Percentiles rank a stretch among this genome's conserved stretches.
These are phyloP conservation scores for Samia ricini DNA, from an alignment of 1,140 invertebrate species.

Conservation along the genomic window DNA sequence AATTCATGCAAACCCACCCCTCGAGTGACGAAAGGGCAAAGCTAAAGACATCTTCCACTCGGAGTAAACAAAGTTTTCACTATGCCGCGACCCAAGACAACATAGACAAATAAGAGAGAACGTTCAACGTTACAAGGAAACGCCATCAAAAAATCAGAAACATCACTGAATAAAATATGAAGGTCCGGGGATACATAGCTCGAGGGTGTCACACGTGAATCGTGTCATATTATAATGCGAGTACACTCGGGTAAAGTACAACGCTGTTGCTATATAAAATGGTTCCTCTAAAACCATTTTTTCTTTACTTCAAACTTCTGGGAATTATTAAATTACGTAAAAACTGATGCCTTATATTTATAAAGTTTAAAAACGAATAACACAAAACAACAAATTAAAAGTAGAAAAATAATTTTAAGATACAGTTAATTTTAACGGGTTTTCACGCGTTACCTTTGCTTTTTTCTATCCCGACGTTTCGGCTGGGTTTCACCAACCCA, in stretches of 20 bases:
- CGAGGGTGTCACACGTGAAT: neutral
- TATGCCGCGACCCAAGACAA: neutral
- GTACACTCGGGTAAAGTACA: neutral
- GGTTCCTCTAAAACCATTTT: neutral
- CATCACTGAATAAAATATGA: conserved; percentile 30
- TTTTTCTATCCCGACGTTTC: too few species aligned
- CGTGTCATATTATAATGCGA: neutral
- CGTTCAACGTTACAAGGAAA: conserved; percentile 29
- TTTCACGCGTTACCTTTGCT: too few species aligned
- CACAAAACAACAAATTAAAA: too few species aligned
- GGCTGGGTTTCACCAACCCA: too few species aligned
- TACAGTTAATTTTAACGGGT: too few species aligned
- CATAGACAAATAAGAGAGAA: conserved; percentile 17
- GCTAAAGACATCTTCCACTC: neutral
- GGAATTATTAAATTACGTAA: too few species aligned
- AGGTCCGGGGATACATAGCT: conserved; percentile 13
- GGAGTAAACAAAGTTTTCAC: neutral
- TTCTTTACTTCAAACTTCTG: neutral
- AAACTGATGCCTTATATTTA: too few species aligned
- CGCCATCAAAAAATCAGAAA: conserved; percentile 36
- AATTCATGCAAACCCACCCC: too few species aligned
- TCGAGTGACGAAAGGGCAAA: neutral
- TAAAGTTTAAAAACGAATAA: too few species aligned
- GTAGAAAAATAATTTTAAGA: too few species aligned
- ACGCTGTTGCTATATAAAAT: neutral